These are phyloP conservation scores for Salarias fasciatus DNA, from an alignment of 2,797 vertebrate species.

Conservation along the genomic window DNA sequence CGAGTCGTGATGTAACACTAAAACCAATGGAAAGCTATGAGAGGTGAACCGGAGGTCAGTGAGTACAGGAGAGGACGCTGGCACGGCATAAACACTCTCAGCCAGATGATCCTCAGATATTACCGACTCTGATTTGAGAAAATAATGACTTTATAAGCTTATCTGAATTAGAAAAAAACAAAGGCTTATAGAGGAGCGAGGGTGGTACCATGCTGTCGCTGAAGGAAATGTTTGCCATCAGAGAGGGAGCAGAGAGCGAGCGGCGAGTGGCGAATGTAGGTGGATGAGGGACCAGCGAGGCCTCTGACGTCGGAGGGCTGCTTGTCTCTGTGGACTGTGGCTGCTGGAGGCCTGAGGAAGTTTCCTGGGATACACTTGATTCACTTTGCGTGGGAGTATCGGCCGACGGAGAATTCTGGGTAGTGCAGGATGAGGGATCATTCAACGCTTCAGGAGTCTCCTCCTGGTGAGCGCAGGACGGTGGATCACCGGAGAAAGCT, in stretches of 20 bases:
- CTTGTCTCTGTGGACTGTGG: conserved; percentile 11
- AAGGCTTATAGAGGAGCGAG: too few relatives aligned
- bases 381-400: background rate
- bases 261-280: conserved; percentile 83
- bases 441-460: conserved; percentile 12
- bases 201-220: conserved; percentile 80
- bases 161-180: conserved; percentile 37
- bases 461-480: conserved; percentile 1
- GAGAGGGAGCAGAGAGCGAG: conserved; percentile 80
- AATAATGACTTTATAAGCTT: background rate
- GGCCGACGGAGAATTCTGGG: conserved; percentile 9
- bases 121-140: conserved; percentile 5
- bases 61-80: background rate
- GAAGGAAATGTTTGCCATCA: conserved; percentile 65
- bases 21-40: conserved; percentile 9
- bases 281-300: conserved; percentile 78
- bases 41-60: conserved; percentile 8
- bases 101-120: conserved; percentile 12
- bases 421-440: conserved; percentile 3
- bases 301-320: conserved; percentile 11
- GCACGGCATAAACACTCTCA: conserved; percentile 9
- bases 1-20: conserved; percentile 15
- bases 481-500: conserved; percentile 9
- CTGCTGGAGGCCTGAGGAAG: conserved; percentile 8
- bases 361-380: conserved; percentile 11